A percentile compares a stretch with the other conserved stretches of the same genome.
Conservation (phyloP, 2,797 vertebrate species). For the Botia kubotai region DNA sequence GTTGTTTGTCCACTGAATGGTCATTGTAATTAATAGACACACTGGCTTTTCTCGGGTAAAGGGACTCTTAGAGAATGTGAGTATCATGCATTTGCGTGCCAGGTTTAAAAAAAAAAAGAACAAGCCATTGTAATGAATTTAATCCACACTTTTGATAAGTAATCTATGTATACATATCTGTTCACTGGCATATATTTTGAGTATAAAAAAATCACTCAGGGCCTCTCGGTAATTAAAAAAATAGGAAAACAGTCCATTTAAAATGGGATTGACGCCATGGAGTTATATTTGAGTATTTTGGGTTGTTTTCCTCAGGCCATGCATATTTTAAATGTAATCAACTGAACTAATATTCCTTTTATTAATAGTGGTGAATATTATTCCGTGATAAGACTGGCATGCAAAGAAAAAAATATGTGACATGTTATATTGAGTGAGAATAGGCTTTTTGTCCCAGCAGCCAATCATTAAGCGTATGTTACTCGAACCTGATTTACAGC, state of each 20-base stretch:
- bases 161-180: conserved; percentile 86
- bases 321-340: conserved; percentile 81
- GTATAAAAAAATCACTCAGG: conserved; percentile 80
- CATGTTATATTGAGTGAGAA: conserved; percentile 78
- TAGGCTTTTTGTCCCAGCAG: conserved; percentile 78
- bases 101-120: conserved; percentile 72
- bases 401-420: conserved; percentile 75
- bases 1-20: conserved; percentile 77
- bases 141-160: conserved; percentile 85
- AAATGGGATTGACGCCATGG: conserved; percentile 79
- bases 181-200: conserved; percentile 86
- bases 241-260: conserved; percentile 80
- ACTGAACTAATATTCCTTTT: conserved; percentile 75
- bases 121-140: conserved; percentile 85
- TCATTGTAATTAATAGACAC: conserved; percentile 72
- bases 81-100: conserved; percentile 77
- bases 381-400: conserved; percentile 85
- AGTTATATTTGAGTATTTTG: conserved; percentile 78
- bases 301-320: conserved; percentile 82
- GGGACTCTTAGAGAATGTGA: conserved; percentile 74
- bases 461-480: conserved; percentile 79
- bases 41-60: conserved; percentile 73
- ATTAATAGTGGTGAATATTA: conserved; percentile 80
- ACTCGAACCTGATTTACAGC: conserved; percentile 74
- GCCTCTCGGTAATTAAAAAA: conserved; percentile 83